Evolutionary conservation across 1,140 invertebrate genomes (phyloP), one percentile per base, ranked within the genome.

Genomic region (Caenorhabditis remanei): DNA sequence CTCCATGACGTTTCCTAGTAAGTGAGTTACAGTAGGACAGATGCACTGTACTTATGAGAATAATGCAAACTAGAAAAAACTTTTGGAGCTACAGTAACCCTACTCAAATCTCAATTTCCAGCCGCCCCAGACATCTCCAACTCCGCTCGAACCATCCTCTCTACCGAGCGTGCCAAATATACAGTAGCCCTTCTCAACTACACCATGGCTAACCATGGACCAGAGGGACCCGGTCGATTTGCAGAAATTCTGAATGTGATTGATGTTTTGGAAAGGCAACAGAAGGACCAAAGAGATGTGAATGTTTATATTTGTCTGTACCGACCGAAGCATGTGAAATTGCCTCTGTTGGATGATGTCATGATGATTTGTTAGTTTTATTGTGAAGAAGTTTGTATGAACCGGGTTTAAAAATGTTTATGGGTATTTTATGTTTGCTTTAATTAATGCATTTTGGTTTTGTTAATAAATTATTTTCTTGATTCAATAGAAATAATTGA

Each of bases 191-290:
- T 79, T 48, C 46, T 79, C n/a, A 79, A 79, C n/a, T 79, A 50
- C 21, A 24, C 71, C 21, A 79, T 79, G 71, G 46, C 71, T 0
- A 41, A 79, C 3, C 46, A 79, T 9, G 71, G 71, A 13, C n/a
- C n/a, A 24, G 71, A 24, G 0, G 71, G 71, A 21, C 71, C 71
- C 9, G 71, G 71, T 0, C 2, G 71, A 24, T 79, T 79, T 14
- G 71, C 43, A 24, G 71, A 79, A 8, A 79, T 79, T 9, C 46
- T 79, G 19, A 79, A 79, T 43, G 46, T 79, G n/a, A 79, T 79
- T 24, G 71, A 79, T 50, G 46, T 79, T 3, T n/a, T 79, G 19
- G 71, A 79, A 24, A 13, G 71, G 11, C 71, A 79, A 19, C 71
- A 79, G 14, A 79, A 79, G 24, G 71, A 79, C 24, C 71, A 79